Evolutionary conservation across 2,888 invertebrate species (phyloP).

Genomic region (Ischnus inquisitorius): DNA sequence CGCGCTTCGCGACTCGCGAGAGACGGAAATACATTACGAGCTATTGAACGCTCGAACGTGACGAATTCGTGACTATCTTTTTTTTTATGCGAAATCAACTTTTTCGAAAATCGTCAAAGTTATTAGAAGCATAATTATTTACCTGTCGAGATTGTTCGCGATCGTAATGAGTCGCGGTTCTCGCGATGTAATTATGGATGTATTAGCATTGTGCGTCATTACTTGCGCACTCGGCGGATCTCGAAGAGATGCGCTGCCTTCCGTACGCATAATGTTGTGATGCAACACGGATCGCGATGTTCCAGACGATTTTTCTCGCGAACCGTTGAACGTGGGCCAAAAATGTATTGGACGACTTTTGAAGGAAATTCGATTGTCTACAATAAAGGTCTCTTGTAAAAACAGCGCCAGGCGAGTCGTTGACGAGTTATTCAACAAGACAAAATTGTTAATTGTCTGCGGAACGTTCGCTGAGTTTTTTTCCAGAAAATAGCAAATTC

Average conservation of each 20-base stretch:
- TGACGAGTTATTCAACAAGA: too few relatives aligned
- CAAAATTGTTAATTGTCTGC: too few relatives aligned
- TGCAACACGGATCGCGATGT: too few relatives aligned
- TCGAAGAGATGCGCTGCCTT: neutral
- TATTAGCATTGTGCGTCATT: neutral
- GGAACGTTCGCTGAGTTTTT: too few relatives aligned
- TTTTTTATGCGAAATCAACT: neutral
- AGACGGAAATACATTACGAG: neutral
- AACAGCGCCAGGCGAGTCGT: too few relatives aligned
- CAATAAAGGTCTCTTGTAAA: too few relatives aligned
- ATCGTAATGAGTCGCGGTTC: neutral
- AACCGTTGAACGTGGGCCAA: too few relatives aligned
- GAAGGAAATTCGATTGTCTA: too few relatives aligned
- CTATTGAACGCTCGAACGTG: neutral
- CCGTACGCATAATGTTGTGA: neutral
- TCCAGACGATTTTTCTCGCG: neutral
- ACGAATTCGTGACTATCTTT: neutral
- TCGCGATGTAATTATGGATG: neutral
- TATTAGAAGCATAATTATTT: neutral
- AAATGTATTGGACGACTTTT: too few relatives aligned
- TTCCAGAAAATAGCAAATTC: too few relatives aligned
- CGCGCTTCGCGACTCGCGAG: too few relatives aligned
- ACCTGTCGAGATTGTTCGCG: neutral
- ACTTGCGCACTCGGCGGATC: neutral
- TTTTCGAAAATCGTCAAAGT: neutral